Conservation (phyloP, 1,140 invertebrate genomes). For the Bombus haemorrhoidalis region DNA sequence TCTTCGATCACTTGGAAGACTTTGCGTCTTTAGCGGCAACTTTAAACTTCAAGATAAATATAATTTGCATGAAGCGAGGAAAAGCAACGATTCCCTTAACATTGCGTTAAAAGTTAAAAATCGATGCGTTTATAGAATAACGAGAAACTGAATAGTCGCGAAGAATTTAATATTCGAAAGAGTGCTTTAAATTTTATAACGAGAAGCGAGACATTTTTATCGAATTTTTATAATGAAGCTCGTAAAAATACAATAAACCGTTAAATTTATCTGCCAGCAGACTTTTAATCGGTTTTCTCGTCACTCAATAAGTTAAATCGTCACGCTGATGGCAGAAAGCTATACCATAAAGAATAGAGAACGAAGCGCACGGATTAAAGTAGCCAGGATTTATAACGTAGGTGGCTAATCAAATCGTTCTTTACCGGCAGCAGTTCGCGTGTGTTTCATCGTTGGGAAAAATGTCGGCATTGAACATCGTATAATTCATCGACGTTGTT, state of each 20-base stretch:
- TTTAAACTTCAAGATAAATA: no score
- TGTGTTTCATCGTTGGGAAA: not conserved
- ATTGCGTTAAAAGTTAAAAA: no score
- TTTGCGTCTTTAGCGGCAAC: no score
- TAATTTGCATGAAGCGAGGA: no score
- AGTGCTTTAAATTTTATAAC: not conserved
- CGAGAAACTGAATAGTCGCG: no score
- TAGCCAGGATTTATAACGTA: constrained; percentile 3
- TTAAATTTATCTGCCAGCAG: no score
- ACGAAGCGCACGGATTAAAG: not conserved
- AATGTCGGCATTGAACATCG: constrained; percentile 3
- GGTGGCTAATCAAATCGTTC: constrained; percentile 32
- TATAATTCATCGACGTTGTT: not conserved
- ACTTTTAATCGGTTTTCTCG: not conserved
- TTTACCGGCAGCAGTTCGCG: not conserved
- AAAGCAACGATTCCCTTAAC: no score
- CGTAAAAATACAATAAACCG: not conserved
- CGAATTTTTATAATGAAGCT: not conserved
- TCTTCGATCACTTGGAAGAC: no score
- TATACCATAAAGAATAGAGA: constrained; percentile 7
- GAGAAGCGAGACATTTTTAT: not conserved
- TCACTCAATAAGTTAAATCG: constrained; percentile 1
- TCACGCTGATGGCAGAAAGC: not conserved
- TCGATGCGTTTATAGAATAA: no score
- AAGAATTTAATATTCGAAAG: no score